Evolutionary conservation across 2,113 vertebrate species (phyloP).

Genomic region (Carassius gibelio): DNA sequence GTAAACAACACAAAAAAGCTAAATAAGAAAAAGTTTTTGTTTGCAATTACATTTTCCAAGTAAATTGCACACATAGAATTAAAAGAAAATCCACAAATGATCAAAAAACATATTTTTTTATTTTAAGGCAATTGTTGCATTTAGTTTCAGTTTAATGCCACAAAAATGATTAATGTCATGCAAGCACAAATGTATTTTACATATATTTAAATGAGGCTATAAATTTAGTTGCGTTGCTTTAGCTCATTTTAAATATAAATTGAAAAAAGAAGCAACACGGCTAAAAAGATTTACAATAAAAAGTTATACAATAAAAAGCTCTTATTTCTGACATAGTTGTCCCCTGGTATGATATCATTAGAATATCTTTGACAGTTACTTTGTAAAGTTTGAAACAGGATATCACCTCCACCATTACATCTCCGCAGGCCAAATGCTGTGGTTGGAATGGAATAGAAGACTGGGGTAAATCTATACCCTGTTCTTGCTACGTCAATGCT

Average conservation of each 20-base stretch:
- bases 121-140: too few relatives aligned
- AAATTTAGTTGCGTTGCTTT: not conserved
- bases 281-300: not conserved
- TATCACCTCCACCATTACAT: not conserved
- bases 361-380: not conserved
- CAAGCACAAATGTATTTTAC: not conserved
- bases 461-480: not conserved
- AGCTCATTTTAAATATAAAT: not conserved
- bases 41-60: not conserved
- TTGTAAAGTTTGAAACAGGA: not conserved
- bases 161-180: not conserved
- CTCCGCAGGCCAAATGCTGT: slow-evolving; percentile 54
- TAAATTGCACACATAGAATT: not conserved
- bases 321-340: not conserved
- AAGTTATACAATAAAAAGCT: not conserved
- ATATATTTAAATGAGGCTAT: not conserved
- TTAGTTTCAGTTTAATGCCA: not conserved
- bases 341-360: not conserved
- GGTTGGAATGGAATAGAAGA: slow-evolving; percentile 22
- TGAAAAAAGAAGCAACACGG: not conserved
- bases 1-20: not conserved
- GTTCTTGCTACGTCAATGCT: slow-evolving; percentile 49
- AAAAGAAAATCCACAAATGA: not conserved
- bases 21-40: not conserved
- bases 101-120: not conserved